Conservation (phyloP, 2,888 invertebrate species). For the Poecilobothrus nobilitatus region DNA sequence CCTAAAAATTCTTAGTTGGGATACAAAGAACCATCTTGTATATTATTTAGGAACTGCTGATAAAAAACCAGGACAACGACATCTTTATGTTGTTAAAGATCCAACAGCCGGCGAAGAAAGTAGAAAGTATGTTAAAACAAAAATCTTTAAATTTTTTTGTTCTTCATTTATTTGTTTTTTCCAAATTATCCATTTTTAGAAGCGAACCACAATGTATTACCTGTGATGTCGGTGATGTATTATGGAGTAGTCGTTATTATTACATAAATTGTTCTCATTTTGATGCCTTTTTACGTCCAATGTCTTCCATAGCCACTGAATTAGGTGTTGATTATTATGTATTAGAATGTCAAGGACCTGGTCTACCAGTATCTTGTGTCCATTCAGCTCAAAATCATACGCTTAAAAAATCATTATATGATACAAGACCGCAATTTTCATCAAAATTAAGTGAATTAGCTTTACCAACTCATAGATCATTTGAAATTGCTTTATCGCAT, state of each 20-base stretch:
- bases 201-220: conserved; percentile 76
- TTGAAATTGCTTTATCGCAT: conserved; percentile 77
- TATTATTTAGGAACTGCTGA: conserved; percentile 72
- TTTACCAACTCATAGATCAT: conserved; percentile 70
- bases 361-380: conserved; percentile 72
- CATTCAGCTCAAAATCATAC: conserved; percentile 69
- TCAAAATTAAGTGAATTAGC: conserved; percentile 67
- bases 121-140: conserved; percentile 45
- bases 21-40: conserved; percentile 71
- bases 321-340: conserved; percentile 54
- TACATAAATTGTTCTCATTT: conserved; percentile 84
- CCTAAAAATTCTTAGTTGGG: conserved; percentile 72
- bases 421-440: conserved; percentile 57
- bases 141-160: neutral
- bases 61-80: conserved; percentile 73
- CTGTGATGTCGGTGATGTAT: conserved; percentile 65
- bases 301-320: conserved; percentile 40
- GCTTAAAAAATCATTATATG: conserved; percentile 68
- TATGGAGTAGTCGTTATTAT: conserved; percentile 70
- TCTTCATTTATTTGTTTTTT: conserved; percentile 8
- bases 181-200: conserved; percentile 25
- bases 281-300: conserved; percentile 62
- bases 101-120: conserved; percentile 57
- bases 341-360: conserved; percentile 85
- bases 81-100: conserved; percentile 78